Evolutionary conservation across 2,888 invertebrate species (phyloP).

Genomic region (Geophilus truncorum): DNA sequence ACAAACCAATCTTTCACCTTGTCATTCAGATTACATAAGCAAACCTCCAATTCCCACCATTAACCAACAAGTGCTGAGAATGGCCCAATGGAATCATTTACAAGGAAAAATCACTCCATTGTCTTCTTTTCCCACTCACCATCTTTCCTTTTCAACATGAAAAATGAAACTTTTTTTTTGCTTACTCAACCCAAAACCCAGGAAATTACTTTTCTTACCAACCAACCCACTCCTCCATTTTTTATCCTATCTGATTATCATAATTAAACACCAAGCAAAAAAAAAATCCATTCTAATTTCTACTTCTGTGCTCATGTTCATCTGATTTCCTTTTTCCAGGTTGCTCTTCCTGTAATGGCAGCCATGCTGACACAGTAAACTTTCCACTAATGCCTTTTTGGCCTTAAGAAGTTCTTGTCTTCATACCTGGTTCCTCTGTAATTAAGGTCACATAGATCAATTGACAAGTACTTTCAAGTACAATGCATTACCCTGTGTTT

Average conservation of each 20-base stretch:
- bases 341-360: background rate
- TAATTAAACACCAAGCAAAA: background rate
- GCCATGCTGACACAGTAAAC: slow-evolving; percentile 6
- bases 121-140: background rate
- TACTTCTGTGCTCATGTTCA: background rate
- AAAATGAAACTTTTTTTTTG: background rate
- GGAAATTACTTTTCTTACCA: background rate
- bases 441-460: slow-evolving; percentile 3
- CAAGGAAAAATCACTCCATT: slow-evolving; percentile 14
- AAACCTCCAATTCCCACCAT: background rate
- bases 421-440: background rate
- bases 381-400: slow-evolving; percentile 14
- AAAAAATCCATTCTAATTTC: background rate
- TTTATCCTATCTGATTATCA: background rate
- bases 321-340: background rate
- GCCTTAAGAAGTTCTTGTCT: slow-evolving; percentile 27
- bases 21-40: background rate
- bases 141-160: background rate
- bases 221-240: background rate
- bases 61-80: background rate
- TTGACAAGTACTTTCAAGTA: slow-evolving; percentile 1
- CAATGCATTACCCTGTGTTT: too few species aligned
- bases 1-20: background rate
- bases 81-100: background rate
- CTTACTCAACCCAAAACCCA: background rate